phyloP scores from a whole-genome alignment of 1,140 invertebrate genomes.

The Melanaphis sacchari region DNA sequence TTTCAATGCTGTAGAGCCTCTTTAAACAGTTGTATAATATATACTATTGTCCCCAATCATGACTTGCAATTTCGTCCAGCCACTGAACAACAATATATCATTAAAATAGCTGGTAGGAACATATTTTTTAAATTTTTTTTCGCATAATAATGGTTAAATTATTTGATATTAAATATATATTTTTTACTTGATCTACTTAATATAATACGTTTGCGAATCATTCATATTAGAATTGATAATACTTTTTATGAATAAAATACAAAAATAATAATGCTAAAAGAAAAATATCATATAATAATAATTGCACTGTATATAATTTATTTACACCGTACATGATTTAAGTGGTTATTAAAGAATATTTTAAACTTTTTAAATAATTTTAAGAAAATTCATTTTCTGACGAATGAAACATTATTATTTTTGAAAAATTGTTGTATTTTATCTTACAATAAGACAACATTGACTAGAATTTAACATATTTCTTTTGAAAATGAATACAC shows the following conservation, averaged over 20 bases:
- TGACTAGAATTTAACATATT: neutral
- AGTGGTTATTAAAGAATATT: conserved; percentile 11
- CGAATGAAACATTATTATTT: conserved; percentile 3
- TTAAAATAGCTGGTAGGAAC: neutral
- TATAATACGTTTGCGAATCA: neutral
- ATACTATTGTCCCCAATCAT: neutral
- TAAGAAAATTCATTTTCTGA: neutral
- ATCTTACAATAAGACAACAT: neutral
- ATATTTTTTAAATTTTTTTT: neutral
- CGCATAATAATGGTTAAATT: neutral
- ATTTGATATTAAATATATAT: neutral
- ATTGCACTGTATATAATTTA: neutral
- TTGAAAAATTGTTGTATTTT: neutral
- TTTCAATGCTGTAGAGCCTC: neutral
- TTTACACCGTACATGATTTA: neutral
- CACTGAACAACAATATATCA: neutral
- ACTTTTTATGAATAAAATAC: neutral
- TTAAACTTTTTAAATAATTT: neutral
- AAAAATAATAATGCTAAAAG: neutral
- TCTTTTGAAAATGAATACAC: neutral
- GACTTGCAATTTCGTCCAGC: neutral
- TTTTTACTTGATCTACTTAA: neutral
- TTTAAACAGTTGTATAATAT: neutral
- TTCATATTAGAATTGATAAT: neutral
- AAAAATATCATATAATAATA: neutral